phyloP scores from a whole-genome alignment of 2,113 vertebrate species.

The Garra rufa region DNA sequence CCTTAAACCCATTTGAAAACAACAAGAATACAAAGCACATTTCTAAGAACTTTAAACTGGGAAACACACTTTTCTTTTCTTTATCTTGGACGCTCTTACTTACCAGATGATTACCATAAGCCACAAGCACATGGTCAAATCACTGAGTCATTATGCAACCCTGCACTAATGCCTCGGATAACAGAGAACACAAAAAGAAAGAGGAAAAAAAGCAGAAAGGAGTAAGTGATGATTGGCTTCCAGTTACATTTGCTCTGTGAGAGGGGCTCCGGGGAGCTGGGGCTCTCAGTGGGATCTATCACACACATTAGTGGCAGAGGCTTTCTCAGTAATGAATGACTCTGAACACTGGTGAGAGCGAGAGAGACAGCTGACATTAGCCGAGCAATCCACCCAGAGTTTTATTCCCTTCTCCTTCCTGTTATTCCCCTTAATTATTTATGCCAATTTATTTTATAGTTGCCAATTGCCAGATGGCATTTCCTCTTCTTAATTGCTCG shows the following conservation, averaged over 20 bases:
- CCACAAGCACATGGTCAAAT: background rate
- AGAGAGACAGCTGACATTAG: slow-evolving; percentile 50
- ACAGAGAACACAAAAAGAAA: background rate
- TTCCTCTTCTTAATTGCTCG: slow-evolving; percentile 55
- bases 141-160: background rate
- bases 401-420: slow-evolving; percentile 35
- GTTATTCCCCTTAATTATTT: slow-evolving; percentile 61
- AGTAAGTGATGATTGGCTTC: slow-evolving; percentile 23
- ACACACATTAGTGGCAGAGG: slow-evolving; percentile 54
- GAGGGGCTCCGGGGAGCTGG: slow-evolving; percentile 44
- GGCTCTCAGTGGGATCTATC: slow-evolving; percentile 52
- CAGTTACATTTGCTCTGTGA: slow-evolving; percentile 38
- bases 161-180: background rate
- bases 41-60: background rate
- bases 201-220: background rate
- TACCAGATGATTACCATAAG: background rate
- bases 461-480: slow-evolving; percentile 47
- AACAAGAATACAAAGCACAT: background rate
- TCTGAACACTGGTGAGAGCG: slow-evolving; percentile 43
- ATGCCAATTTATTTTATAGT: slow-evolving; percentile 57
- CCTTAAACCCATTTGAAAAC: background rate
- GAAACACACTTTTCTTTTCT: background rate
- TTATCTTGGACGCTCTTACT: background rate
- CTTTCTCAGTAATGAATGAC: slow-evolving; percentile 52
- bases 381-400: slow-evolving; percentile 43